Percentiles rank a stretch among this genome's conserved stretches.
phyloP scores from a whole-genome alignment of 1,140 invertebrate genomes.

The Drosophila kanapiae region DNA sequence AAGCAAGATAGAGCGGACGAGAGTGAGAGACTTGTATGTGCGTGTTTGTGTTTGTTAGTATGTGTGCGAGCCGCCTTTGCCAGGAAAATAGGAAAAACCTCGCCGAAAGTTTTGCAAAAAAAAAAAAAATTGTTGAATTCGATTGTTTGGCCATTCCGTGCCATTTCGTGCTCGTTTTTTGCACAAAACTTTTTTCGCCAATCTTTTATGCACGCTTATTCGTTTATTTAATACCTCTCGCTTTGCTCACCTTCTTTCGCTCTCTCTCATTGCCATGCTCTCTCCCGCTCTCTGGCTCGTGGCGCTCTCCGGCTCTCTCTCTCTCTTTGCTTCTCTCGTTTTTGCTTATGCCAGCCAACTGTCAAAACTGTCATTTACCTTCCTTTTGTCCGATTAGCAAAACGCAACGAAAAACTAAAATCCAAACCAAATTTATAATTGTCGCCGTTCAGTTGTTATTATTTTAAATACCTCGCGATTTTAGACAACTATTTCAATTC shows the following conservation, averaged over 20 bases:
- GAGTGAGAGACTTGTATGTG: constrained; percentile 7
- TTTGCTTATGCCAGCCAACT: constrained; percentile 64
- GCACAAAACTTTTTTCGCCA: constrained; percentile 62
- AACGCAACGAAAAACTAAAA: constrained; percentile 59
- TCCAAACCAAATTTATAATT: constrained; percentile 32
- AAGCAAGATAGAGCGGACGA: constrained; percentile 17
- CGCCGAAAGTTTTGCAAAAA: constrained; percentile 34
- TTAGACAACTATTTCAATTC: not conserved
- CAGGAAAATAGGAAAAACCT: constrained; percentile 44
- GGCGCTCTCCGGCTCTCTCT: constrained; percentile 35
- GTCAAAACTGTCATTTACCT: constrained; percentile 70
- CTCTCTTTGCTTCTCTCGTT: constrained; percentile 28
- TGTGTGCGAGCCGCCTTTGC: constrained; percentile 40
- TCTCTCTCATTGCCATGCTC: constrained; percentile 27
- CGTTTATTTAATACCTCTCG: constrained; percentile 66
- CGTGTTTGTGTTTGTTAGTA: constrained; percentile 17
- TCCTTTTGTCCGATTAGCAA: constrained; percentile 67
- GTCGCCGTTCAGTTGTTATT: constrained; percentile 26
- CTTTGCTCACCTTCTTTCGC: constrained; percentile 24
- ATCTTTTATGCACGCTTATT: constrained; percentile 74
- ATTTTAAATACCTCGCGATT: constrained; percentile 3
- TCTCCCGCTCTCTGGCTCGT: constrained; percentile 29
- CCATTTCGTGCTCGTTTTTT: constrained; percentile 30
- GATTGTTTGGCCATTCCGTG: constrained; percentile 37
- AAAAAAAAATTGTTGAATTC: constrained; percentile 35